A percentile compares a stretch with the other conserved stretches of the same genome.
Evolutionary conservation across 2,113 vertebrate species (phyloP).

Genomic region (Elgaria multicarinata): DNA sequence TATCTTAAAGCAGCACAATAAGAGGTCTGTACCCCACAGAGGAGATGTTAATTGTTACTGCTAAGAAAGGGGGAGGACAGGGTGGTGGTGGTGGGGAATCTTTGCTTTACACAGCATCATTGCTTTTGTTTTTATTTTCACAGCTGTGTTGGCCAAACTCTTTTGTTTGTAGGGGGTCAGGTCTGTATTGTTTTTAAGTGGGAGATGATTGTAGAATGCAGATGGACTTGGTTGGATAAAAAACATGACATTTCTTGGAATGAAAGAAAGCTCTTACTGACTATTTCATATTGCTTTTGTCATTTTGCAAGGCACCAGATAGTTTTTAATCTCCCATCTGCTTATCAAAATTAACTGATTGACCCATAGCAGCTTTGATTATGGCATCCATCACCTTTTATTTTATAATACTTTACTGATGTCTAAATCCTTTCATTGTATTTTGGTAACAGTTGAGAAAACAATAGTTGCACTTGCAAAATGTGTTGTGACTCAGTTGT

Average conservation of each 20-base stretch:
- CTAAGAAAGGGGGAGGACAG: constrained; percentile 16
- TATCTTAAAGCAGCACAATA: constrained; percentile 48
- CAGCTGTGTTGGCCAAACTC: constrained; percentile 43
- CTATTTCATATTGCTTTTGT: constrained; percentile 30
- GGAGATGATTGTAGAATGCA: constrained; percentile 58
- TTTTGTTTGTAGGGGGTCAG: constrained; percentile 34
- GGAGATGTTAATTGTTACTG: constrained; percentile 54
- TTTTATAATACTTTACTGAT: not conserved
- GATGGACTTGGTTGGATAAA: constrained; percentile 55
- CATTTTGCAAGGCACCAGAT: constrained; percentile 30
- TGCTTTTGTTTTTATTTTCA: constrained; percentile 54
- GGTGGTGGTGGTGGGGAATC: not conserved
- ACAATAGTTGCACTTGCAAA: not conserved
- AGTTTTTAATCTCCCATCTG: constrained; percentile 4
- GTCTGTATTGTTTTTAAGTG: constrained; percentile 51
- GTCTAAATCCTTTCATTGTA: not conserved
- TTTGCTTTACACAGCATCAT: constrained; percentile 40
- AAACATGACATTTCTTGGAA: constrained; percentile 58
- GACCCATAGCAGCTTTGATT: constrained; percentile 5
- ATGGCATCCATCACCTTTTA: not conserved
- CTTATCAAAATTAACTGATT: constrained; percentile 28
- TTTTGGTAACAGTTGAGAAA: not conserved
- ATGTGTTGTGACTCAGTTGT: not conserved
- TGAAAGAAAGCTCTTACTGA: constrained; percentile 58
- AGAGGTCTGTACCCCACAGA: constrained; percentile 41